Conservation (phyloP, 2,113 vertebrate species). For the rat (Rattus norvegicus) region DNA sequence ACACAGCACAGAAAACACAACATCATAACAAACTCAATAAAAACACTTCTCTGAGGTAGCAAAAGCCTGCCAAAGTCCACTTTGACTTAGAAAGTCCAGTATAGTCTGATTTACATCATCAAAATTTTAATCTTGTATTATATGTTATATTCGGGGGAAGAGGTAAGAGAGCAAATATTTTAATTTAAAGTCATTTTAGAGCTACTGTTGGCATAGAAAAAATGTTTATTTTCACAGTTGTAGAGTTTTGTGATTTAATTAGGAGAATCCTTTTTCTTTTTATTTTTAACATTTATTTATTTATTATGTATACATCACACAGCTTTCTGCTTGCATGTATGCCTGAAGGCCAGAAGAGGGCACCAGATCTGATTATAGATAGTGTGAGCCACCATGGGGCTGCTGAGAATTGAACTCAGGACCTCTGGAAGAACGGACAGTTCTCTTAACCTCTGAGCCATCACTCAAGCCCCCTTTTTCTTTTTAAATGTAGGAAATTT, state of each 20-base stretch:
- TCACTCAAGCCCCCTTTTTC: conserved; percentile 63
- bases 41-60: background rate
- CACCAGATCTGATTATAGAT: too few relatives aligned
- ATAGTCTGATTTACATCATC: conserved; percentile 69
- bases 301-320: too few relatives aligned
- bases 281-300: too few relatives aligned
- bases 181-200: conserved; percentile 83
- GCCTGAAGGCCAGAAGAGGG: too few relatives aligned
- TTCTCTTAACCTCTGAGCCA: too few relatives aligned
- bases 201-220: conserved; percentile 80
- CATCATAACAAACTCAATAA: background rate
- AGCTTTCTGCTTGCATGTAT: too few relatives aligned
- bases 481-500: conserved; percentile 75
- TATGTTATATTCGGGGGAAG: background rate
- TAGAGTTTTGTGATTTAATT: conserved; percentile 87
- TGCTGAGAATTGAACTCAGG: too few relatives aligned
- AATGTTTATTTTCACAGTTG: conserved; percentile 83
- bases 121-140: conserved; percentile 73
- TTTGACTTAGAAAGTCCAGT: conserved; percentile 53
- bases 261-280: conserved; percentile 81
- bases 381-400: too few relatives aligned
- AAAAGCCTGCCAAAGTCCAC: background rate
- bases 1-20: conserved; percentile 27
- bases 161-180: conserved; percentile 76
- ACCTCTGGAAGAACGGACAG: too few relatives aligned